A percentile compares a stretch with the other conserved stretches of the same genome.
Conservation (phyloP, 2,797 vertebrate genomes). For the Microctenopoma lineatum region DNA sequence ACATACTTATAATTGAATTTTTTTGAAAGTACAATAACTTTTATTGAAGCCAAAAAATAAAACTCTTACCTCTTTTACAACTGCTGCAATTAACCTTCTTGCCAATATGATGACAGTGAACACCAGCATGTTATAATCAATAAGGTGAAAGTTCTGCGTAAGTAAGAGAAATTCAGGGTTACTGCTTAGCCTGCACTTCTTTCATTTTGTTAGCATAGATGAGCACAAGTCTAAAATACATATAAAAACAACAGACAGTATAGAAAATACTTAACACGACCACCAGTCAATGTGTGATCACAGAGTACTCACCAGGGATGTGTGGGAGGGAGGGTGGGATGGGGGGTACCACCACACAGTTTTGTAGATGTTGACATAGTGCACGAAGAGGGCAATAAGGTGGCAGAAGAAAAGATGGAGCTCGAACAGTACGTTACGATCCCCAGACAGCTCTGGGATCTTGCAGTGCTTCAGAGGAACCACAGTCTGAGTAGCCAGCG, state of each 20-base stretch:
- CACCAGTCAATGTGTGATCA: background rate
- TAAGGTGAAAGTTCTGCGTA: slow-evolving; percentile 96
- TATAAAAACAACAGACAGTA: background rate
- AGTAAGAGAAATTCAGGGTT: slow-evolving; percentile 21
- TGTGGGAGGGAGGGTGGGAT: slow-evolving; percentile 95
- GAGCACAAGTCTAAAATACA: background rate
- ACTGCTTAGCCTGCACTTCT: background rate
- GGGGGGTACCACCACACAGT: slow-evolving; percentile 99
- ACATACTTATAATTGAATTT: too few species aligned
- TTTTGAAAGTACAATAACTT: too few species aligned
- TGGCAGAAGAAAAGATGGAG: slow-evolving; percentile 98
- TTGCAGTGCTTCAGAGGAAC: slow-evolving; percentile 96
- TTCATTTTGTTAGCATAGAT: background rate
- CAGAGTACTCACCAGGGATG: slow-evolving; percentile 89
- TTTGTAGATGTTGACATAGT: slow-evolving; percentile 99
- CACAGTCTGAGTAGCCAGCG: slow-evolving; percentile 93
- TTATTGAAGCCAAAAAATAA: background rate
- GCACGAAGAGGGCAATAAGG: slow-evolving; percentile 95
- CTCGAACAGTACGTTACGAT: slow-evolving; percentile 93
- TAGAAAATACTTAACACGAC: background rate
- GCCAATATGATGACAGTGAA: slow-evolving; percentile 95
- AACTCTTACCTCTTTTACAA: slow-evolving; percentile 94
- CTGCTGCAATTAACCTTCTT: slow-evolving; percentile 92
- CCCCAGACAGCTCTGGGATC: slow-evolving; percentile 94
- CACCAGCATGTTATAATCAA: slow-evolving; percentile 98